Conservation (phyloP, 2,797 vertebrate genomes). For the Trachurus trachurus region DNA sequence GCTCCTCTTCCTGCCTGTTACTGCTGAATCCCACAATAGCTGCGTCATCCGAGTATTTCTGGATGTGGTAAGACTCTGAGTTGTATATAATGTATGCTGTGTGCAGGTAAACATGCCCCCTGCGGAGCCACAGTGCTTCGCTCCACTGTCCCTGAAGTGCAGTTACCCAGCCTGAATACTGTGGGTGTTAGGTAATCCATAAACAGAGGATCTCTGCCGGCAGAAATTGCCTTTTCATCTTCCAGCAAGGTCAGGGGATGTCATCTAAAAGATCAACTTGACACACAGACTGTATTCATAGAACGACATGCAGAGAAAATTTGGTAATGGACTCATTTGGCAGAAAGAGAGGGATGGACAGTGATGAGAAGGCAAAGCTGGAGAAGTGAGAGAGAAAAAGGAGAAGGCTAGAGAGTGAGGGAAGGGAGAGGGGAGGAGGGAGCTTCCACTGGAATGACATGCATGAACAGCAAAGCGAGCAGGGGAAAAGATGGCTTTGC, state of each 20-base stretch:
- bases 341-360: conserved; percentile 29
- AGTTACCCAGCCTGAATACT: no score
- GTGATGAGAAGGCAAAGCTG: conserved; percentile 45
- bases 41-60: no score
- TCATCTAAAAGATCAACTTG: conserved; percentile 15
- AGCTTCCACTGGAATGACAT: conserved; percentile 78
- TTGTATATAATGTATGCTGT: no score
- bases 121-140: no score
- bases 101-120: no score
- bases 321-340: conserved; percentile 22
- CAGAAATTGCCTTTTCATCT: conserved; percentile 35
- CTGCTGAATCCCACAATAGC: no score
- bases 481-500: conserved; percentile 82
- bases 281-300: conserved; percentile 3
- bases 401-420: conserved; percentile 41
- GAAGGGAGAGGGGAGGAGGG: conserved; percentile 42
- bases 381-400: conserved; percentile 46
- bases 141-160: no score
- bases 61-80: no score
- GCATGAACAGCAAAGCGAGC: conserved; percentile 82
- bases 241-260: conserved; percentile 30
- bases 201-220: conserved; percentile 22
- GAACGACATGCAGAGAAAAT: conserved; percentile 12
- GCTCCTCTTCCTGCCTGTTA: no score
- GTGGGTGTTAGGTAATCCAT: no score